phyloP scores from a whole-genome alignment of 2,888 invertebrate species.

The Synanthedon formicaeformis region DNA sequence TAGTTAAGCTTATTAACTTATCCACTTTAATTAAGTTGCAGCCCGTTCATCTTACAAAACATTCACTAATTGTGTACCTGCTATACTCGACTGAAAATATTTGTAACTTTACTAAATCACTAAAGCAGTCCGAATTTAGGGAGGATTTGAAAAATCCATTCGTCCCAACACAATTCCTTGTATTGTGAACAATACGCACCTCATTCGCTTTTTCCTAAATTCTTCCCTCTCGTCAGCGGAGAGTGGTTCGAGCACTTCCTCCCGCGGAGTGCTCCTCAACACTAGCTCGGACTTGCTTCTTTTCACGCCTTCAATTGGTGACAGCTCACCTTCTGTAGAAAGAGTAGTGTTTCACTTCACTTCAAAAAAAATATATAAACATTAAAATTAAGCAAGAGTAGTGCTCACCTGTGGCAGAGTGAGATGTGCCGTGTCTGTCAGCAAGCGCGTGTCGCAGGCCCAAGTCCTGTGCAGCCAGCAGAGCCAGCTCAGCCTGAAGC shows the following conservation, averaged over 20 bases:
- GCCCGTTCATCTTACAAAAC: no score
- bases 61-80: no score
- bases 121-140: no score
- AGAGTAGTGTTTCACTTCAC: no score
- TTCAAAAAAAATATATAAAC: no score
- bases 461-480: conserved; percentile 74
- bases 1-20: no score
- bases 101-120: no score
- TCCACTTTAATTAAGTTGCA: no score
- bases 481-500: conserved; percentile 76
- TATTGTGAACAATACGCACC: conserved; percentile 19
- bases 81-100: no score
- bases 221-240: conserved; percentile 51
- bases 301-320: conserved; percentile 40
- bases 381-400: no score
- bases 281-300: conserved; percentile 58
- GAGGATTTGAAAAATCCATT: no score
- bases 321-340: conserved; percentile 24
- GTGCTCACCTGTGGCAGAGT: conserved; percentile 24
- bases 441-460: conserved; percentile 52
- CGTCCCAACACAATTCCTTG: no score
- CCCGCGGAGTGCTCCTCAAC: conserved; percentile 31
- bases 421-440: conserved; percentile 19
- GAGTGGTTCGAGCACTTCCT: conserved; percentile 34
- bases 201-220: conserved; percentile 41